Conservation (phyloP, 2,113 vertebrate genomes). For the Sphyrna mokarran region DNA sequence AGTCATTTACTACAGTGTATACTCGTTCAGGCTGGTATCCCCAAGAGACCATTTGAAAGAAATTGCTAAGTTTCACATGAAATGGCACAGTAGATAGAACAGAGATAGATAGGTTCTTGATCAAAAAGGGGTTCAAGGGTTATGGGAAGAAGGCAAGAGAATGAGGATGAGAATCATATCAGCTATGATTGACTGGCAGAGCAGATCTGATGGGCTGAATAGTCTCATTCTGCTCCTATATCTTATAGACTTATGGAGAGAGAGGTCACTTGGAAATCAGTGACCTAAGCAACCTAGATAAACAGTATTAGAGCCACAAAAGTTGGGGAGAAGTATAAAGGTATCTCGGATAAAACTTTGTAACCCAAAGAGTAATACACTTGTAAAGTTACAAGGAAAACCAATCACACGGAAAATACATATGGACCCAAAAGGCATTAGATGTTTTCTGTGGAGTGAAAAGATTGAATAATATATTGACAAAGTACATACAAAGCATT, state of each 20-base stretch:
- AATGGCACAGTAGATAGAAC: background rate
- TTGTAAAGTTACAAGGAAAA: background rate
- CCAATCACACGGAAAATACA: background rate
- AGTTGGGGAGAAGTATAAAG: background rate
- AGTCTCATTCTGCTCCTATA: too few species aligned
- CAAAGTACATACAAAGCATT: background rate
- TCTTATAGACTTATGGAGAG: too few species aligned
- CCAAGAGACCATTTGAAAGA: background rate
- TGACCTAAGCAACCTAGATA: background rate
- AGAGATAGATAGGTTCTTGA: too few species aligned
- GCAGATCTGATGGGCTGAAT: too few species aligned
- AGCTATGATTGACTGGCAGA: too few species aligned
- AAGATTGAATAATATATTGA: background rate
- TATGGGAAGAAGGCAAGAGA: too few species aligned
- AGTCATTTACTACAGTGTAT: too few species aligned
- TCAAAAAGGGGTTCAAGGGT: too few species aligned
- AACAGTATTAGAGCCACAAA: background rate
- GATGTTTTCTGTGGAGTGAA: background rate
- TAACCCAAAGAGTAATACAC: background rate
- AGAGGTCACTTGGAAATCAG: background rate
- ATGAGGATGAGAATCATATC: too few species aligned
- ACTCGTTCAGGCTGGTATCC: background rate
- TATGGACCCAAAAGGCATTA: background rate
- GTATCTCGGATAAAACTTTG: background rate
- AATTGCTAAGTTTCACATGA: background rate